Percentiles rank a stretch among this genome's conserved stretches.
phyloP scores from a whole-genome alignment of 2,888 invertebrate genomes.

The Lepeophtheirus nordmannii region DNA sequence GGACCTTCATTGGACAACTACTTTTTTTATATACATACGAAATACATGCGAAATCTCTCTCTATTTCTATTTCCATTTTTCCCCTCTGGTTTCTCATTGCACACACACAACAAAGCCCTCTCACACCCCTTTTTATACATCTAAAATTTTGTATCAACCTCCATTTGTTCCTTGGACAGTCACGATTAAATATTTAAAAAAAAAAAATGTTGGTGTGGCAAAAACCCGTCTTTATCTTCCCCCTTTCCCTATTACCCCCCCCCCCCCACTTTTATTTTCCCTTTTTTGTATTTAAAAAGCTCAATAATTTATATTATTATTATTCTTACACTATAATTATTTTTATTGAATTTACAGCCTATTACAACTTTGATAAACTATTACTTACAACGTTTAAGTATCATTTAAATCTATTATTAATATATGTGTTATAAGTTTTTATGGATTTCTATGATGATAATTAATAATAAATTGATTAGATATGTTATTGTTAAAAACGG shows the following conservation, averaged over 20 bases:
- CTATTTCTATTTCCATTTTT: too few species aligned
- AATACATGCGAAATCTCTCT: too few species aligned
- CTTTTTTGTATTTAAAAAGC: not conserved
- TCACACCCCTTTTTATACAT: not conserved
- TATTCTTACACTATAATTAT: not conserved
- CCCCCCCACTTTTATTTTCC: not conserved
- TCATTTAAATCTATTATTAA: not conserved
- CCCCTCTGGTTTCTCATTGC: not conserved
- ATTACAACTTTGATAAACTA: not conserved
- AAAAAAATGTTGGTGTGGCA: not conserved
- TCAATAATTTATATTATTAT: slow-evolving; percentile 3
- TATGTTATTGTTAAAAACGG: too few species aligned
- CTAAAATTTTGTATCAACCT: too few species aligned
- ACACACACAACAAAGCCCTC: not conserved
- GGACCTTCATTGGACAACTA: too few species aligned
- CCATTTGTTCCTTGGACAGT: too few species aligned
- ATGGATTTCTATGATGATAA: not conserved
- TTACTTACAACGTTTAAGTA: not conserved
- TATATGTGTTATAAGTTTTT: slow-evolving; percentile 1
- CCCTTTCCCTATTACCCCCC: not conserved
- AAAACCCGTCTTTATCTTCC: not conserved
- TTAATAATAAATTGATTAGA: not conserved
- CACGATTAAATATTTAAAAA: not conserved
- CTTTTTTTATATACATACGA: too few species aligned
- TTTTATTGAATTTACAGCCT: not conserved